Percentiles rank a stretch among this genome's conserved stretches.
phyloP scores from a whole-genome alignment of 2,888 invertebrate genomes.

The Acholoe squamosa region DNA sequence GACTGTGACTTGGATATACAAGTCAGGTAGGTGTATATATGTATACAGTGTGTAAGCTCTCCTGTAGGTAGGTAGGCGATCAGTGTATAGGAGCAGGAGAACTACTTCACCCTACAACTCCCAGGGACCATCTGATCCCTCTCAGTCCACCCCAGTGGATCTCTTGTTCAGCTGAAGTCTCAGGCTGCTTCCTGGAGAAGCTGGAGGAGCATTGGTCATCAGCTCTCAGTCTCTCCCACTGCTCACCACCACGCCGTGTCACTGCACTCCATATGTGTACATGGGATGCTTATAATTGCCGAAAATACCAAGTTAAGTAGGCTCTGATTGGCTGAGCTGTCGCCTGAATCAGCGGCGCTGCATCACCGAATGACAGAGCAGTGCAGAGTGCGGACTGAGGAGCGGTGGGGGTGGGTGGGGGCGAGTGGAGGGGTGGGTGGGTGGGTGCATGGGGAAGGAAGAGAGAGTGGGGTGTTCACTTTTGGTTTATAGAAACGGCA shows the following conservation, averaged over 20 bases:
- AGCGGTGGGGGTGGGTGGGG: background rate
- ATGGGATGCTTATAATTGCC: conserved; percentile 54
- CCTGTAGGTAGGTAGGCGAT: background rate
- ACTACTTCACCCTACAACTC: background rate
- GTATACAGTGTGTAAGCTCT: background rate
- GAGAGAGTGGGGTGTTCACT: background rate
- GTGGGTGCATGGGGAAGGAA: background rate
- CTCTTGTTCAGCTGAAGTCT: background rate
- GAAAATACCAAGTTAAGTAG: conserved; percentile 58
- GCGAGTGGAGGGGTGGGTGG: background rate
- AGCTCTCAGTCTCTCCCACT: background rate
- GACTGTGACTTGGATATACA: too few relatives aligned
- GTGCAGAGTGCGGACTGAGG: background rate
- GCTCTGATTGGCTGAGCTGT: conserved; percentile 56
- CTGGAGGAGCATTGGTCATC: background rate
- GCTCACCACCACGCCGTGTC: background rate
- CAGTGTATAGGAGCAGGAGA: too few relatives aligned
- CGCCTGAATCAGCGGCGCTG: conserved; percentile 30
- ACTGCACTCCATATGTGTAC: conserved; percentile 19
- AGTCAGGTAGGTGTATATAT: background rate
- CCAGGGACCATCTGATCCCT: background rate
- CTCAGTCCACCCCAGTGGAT: background rate
- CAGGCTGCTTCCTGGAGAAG: background rate
- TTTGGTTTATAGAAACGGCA: background rate
- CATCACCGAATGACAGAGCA: conserved; percentile 8